A percentile compares a stretch with the other conserved stretches of the same genome.
phyloP scores from a whole-genome alignment of 2,888 invertebrate genomes.

The Ctenicera cuprea region DNA sequence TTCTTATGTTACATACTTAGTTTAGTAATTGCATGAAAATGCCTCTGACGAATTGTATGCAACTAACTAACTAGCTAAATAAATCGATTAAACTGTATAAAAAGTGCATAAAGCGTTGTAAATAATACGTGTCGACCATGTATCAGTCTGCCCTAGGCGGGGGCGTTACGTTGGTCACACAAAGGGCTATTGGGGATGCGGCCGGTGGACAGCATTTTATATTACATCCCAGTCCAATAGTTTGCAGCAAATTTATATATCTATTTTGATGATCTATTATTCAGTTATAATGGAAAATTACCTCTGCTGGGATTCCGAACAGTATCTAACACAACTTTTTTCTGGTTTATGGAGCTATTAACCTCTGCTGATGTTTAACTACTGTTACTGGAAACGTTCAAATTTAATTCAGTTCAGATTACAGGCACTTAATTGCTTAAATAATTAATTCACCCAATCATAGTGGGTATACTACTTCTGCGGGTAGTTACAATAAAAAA shows the following conservation, averaged over 20 bases:
- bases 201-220: conserved; percentile 65
- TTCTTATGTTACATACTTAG: too few relatives aligned
- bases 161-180: conserved; percentile 65
- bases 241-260: conserved; percentile 69
- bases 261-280: conserved; percentile 69
- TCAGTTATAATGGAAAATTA: conserved; percentile 53
- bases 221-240: conserved; percentile 67
- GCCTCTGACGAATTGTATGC: too few relatives aligned
- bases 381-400: too few relatives aligned
- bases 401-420: too few relatives aligned
- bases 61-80: neutral
- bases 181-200: conserved; percentile 55
- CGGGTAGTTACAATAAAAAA: too few relatives aligned
- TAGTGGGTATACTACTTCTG: too few relatives aligned
- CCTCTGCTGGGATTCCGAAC: conserved; percentile 35
- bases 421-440: too few relatives aligned
- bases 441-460: too few relatives aligned
- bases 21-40: too few relatives aligned
- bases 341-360: conserved; percentile 22
- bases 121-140: conserved; percentile 56
- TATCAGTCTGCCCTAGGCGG: conserved; percentile 59
- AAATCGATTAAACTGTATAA: conserved; percentile 40
- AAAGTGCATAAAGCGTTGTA: conserved; percentile 36
- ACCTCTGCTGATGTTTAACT: conserved; percentile 12
- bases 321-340: conserved; percentile 33